Conservation (phyloP, 2,113 vertebrate genomes). For the Centropus bengalensis region DNA sequence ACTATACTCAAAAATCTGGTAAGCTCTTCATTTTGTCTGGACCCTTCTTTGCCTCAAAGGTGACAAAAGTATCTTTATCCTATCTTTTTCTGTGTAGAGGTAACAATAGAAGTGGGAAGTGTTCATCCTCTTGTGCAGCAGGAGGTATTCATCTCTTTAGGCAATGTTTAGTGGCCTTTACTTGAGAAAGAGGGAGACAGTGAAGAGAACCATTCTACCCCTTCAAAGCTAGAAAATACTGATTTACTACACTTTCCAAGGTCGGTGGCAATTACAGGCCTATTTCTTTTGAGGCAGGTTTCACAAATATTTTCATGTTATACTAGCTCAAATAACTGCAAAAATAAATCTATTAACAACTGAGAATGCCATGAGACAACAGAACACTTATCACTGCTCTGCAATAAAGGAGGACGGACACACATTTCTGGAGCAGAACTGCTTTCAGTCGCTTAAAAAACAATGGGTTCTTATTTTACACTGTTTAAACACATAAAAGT, state of each 20-base stretch:
- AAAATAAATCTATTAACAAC: not conserved
- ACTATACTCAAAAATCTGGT: not conserved
- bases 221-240: not conserved
- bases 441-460: not conserved
- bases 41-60: not conserved
- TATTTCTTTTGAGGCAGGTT: not conserved
- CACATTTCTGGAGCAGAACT: not conserved
- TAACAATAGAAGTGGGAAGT: not conserved
- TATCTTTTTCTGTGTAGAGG: not conserved
- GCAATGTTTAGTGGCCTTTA: not conserved
- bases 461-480: not conserved
- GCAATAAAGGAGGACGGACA: not conserved
- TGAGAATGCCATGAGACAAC: not conserved
- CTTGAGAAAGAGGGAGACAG: not conserved
- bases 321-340: not conserved
- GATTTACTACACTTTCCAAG: not conserved
- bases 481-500: not conserved
- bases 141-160: not conserved
- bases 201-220: not conserved
- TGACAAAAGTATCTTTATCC: not conserved
- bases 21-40: not conserved
- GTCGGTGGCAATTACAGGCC: not conserved
- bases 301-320: not conserved
- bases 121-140: not conserved
- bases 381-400: not conserved